Evolutionary conservation across 2,113 vertebrate species (phyloP), one percentile per base, ranked within the genome.

Genomic region (Trematocara macrostoma): DNA sequence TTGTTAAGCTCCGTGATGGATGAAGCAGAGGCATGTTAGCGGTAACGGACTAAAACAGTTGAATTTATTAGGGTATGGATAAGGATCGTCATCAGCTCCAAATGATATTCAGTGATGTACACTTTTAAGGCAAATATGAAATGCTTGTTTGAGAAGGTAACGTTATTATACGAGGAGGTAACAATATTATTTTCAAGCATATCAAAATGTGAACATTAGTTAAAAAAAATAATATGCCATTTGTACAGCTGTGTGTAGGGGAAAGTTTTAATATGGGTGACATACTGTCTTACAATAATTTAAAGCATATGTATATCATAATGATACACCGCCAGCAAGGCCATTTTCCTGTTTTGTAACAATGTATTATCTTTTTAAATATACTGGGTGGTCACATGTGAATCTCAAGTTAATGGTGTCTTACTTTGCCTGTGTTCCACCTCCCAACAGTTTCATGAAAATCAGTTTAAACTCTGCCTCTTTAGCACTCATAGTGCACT

Each of bases 31-130:
- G 94, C 97, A 97, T 97, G 97, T 97, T 97, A 97, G 97, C 96
- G 96, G 97, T 97, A 97, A 95, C 92, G 0, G 93, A 93, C 95
- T 96, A 94, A 96, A 96, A 97, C 95, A 95, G 97, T 96, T 97
- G 94, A 97, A 97, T 97, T 97, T 97, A 97, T 98, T 97, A 96
- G 96, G 38, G 29, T 95, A 93, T 95, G 93, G 96, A 96, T 97
- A 97, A 97, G 97, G 96, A 95, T 95, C 96, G 96, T 97, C 97
- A 96, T 93, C 90, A 91, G 94, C 95, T 93, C 96, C 96, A 97
- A 97, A 98, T 97, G 95, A 96, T 96, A 97, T 95, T 96, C 97
- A 97, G 95, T 95, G 96, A 97, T 95, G 95, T 95, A 97, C 96
- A 85, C 96, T 97, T 95, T 96, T 93, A 96, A 97, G 96, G 96